Base-by-base conservation (phyloP, 2,797 vertebrate species). In the Telmatherina bonti region DNA sequence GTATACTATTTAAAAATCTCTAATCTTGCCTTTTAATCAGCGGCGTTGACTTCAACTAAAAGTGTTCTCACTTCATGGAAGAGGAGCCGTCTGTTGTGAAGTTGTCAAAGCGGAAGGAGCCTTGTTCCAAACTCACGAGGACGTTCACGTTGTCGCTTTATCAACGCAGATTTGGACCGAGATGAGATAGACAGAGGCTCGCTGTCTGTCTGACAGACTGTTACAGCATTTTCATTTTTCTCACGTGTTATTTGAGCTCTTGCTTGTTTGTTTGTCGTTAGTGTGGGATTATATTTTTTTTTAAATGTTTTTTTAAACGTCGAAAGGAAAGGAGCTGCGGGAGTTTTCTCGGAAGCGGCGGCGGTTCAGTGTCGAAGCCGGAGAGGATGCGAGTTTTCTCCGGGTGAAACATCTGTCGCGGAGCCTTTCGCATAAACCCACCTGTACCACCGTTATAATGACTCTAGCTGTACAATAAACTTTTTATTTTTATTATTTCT, bases 11-110 rank as follows among this genome's bases (percentile, higher is more conserved):
- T 85, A 60, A 90, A 86, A 88, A 92, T 83, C 87, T 83, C 58
- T 83, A 87, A 95, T 94, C 94, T 93, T 30, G 72, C 33, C 63
- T 65, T 66, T 41, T 66, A 79, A 95, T 94, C 93, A 43, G 62
- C 58, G 84, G 78, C 71, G 69, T 30, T 67, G 84, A 79, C 70
- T 62, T 72, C 62, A 68, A 64, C 83, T 56, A 77, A 64, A 76
- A 47, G 31, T 51, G 41, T 74, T 79, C 62, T 53, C 45, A 41
- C 81, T 84, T 83, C 77, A 66, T 65, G 56, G 62, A 58, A 64
- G 62, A 51, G 45, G 75, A 74, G 75, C 33, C 31, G 53, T 12
- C 36, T 57, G 62, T 72, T 15, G 67, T 54, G 77, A 74, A 79
- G 57, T 73, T 76, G 63, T 75, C 51, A 13, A 62, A 76, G 79